Evolutionary conservation across 2,888 invertebrate species (phyloP).

Genomic region (Desoria tigrina): DNA sequence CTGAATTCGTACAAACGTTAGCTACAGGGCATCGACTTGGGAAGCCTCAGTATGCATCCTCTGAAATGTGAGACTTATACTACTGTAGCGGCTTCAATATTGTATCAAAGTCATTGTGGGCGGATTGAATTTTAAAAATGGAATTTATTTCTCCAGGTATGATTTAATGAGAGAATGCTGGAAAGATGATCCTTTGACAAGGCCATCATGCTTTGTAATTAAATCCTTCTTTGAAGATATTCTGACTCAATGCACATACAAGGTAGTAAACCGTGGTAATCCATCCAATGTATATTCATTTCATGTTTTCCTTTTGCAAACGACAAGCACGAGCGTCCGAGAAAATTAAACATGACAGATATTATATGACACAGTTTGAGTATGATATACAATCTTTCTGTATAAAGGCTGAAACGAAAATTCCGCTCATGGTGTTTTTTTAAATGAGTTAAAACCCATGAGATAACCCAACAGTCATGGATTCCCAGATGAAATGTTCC

Average conservation of each 20-base stretch:
- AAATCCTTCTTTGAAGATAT: constrained; percentile 41
- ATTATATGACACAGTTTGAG: no score
- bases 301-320: no score
- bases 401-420: no score
- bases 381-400: no score
- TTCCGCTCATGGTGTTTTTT: no score
- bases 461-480: no score
- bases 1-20: constrained; percentile 37
- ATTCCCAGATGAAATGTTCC: no score
- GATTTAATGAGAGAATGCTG: constrained; percentile 44
- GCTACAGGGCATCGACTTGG: constrained; percentile 38
- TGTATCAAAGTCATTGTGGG: neutral
- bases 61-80: constrained; percentile 36
- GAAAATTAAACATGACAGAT: no score
- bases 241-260: constrained; percentile 37
- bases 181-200: constrained; percentile 30
- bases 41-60: constrained; percentile 34
- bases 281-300: no score
- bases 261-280: constrained; percentile 32
- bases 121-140: neutral
- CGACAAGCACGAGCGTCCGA: no score
- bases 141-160: constrained; percentile 26
- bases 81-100: neutral
- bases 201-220: constrained; percentile 39
- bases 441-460: no score